These are phyloP conservation scores for Anableps anableps DNA, from an alignment of 2,797 vertebrate species.

Conservation along the genomic window DNA sequence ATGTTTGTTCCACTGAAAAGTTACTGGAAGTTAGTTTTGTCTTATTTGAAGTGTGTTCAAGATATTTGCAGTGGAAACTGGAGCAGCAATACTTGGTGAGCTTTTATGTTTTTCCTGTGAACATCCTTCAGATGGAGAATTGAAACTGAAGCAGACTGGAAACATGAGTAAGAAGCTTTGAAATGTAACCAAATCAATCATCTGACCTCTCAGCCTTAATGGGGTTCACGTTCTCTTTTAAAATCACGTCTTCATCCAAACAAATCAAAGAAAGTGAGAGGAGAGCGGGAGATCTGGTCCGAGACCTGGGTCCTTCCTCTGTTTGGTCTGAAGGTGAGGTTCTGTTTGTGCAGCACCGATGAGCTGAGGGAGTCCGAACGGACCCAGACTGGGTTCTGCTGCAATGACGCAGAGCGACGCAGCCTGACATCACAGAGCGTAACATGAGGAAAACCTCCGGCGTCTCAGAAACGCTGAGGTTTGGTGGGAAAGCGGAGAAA, in stretches of 20 bases:
- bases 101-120: too few relatives aligned
- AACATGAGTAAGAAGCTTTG: background rate
- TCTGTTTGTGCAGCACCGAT: constrained; percentile 46
- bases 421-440: constrained; percentile 56
- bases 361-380: constrained; percentile 28
- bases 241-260: constrained; percentile 23
- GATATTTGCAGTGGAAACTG: too few relatives aligned
- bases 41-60: too few relatives aligned
- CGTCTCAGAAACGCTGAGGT: constrained; percentile 61
- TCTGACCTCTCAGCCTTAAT: constrained; percentile 16
- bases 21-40: too few relatives aligned
- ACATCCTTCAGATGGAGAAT: background rate
- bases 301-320: constrained; percentile 42
- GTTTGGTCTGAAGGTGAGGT: constrained; percentile 54
- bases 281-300: constrained; percentile 30
- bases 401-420: constrained; percentile 57
- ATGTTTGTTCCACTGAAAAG: too few relatives aligned
- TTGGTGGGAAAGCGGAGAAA: constrained; percentile 29
- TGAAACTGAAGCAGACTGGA: background rate
- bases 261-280: constrained; percentile 12
- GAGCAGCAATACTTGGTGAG: too few relatives aligned
- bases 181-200: background rate
- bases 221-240: constrained; percentile 9
- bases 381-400: constrained; percentile 46
- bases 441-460: constrained; percentile 60